Evolutionary conservation across 1,140 invertebrate genomes (phyloP), one percentile per base, ranked within the genome.

Genomic region (Drosophila sproati): DNA sequence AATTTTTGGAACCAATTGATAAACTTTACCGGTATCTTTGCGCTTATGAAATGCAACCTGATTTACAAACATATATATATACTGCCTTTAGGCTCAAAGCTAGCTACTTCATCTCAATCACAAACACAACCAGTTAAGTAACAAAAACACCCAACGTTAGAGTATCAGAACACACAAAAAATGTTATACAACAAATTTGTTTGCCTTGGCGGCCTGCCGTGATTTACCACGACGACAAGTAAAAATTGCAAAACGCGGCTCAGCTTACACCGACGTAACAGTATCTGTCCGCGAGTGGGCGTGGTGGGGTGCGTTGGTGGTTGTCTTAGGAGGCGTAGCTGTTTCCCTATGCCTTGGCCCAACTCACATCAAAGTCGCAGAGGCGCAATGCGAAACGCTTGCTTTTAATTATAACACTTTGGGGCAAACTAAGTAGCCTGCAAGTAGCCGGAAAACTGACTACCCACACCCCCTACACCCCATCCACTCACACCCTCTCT

Each of bases 381-480:
- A 20, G 20, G 54, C 5, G 32, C 32, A 39, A 37, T 59, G 32
- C 32, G 29, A 43, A 48, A 54, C 72, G 34, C 54, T 29, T 70
- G 59, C 67, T 89, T 88, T 83, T 88, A 88, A 88, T 88, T 88
- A 83, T 56, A 83, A 78, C 83, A 89, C 83, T 80, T 88, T 73
- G 60, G 48, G 48, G 45, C 59, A 32, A 37, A 47, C 39, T 61
- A 87, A 87, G 82, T 72, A 82, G 62, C 70, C 70, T 66, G 51
- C 37, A 78, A 80, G 81, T 77, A 57, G 60, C 59, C 69, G 31
- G 47, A 69, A 75, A 68, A 2, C 7, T 29, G 31, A 5, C 54
- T 10, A 20, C 7, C 8, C 0, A 6, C 6, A 28, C 4, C 4
- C 45, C n/a, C 5, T 8, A 5, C 20, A 4, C 12, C 4, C 57